Base-by-base conservation (phyloP, 2,888 invertebrate genomes). In the Clepsis dumicolana region DNA sequence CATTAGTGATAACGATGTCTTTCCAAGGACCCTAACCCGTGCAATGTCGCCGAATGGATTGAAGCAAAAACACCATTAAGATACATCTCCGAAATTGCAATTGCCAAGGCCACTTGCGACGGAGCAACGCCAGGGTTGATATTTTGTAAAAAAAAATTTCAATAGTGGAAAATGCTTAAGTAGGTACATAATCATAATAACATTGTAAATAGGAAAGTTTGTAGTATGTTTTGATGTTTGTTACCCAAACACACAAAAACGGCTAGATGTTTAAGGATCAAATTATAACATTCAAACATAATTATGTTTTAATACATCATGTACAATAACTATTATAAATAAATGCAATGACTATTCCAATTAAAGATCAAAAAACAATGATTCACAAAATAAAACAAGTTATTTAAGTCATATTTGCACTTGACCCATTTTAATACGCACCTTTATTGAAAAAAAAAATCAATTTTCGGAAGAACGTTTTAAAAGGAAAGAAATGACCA, bases 61-160 rank as follows among this genome's bases (percentile, higher is more conserved):
- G 18, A 64, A 59, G 38, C 57, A 74, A 72, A 73, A 69, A 64
- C 64, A 74, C 73, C 74, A 78, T 76, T 82, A 78, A 87, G 86
- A 88, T 86, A 85, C 84, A 89, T 89, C 88, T 87, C 79, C 48
- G 81, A 84, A 85, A 86, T 84, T 86, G 88, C 86, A 87, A 80
- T 61, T 78, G 67, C 72, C 85, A 84, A 84, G 84, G 84, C 80
- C 82, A 80, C 75, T 77, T 29, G 25, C 54, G 65, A 44, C 2
- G 1, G 61, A 61, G 61, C 54, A 5, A 4, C 14, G 21, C 4
- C 21, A 62, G 66, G 61, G 66, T 38, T 66, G 60, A 8, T 78
- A 72, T 72, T 63, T 72, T 10, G 29, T 2, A 16, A 35, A 29
- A 53, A 35, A 21, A 27, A 53, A 29, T 8, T 27, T n/a, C 7